phyloP scores from a whole-genome alignment of 2,113 vertebrate genomes.

The Triplophysa rosa region DNA sequence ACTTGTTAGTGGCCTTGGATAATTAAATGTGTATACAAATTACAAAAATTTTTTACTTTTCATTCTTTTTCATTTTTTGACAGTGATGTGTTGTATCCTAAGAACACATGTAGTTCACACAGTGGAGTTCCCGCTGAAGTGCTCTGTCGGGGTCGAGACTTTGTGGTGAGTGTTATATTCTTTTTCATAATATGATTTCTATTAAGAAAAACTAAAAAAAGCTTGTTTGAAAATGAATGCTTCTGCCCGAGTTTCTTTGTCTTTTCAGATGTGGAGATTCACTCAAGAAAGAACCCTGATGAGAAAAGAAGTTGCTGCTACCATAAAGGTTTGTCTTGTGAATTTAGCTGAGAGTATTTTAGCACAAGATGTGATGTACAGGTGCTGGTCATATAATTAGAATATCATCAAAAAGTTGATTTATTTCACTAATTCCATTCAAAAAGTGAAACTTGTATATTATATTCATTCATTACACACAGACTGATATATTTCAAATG shows the following conservation, averaged over 20 bases:
- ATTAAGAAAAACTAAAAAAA: neutral
- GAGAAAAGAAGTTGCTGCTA: slow-evolving; percentile 86
- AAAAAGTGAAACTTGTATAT: too few relatives aligned
- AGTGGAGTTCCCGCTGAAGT: slow-evolving; percentile 94
- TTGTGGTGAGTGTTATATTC: slow-evolving; percentile 80
- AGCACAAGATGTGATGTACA: neutral
- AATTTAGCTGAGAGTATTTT: neutral
- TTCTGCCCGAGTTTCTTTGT: slow-evolving; percentile 10
- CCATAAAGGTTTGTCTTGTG: slow-evolving; percentile 84
- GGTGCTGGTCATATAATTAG: too few relatives aligned
- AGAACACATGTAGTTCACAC: slow-evolving; percentile 92
- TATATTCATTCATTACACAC: too few relatives aligned
- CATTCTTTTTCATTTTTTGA: neutral
- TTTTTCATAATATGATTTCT: neutral
- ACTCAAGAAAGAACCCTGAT: slow-evolving; percentile 90
- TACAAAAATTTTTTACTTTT: too few relatives aligned
- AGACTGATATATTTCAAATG: too few relatives aligned
- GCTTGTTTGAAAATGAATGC: neutral
- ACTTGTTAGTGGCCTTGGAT: too few relatives aligned
- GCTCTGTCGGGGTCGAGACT: slow-evolving; percentile 93
- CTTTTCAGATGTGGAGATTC: slow-evolving; percentile 93
- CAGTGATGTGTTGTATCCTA: slow-evolving; percentile 96
- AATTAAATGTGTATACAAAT: too few relatives aligned
- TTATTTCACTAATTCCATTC: too few relatives aligned
- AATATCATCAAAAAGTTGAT: too few relatives aligned